Evolutionary conservation across 2,888 invertebrate species (phyloP), one percentile per base, ranked within the genome.

Genomic region (Endotricha flammealis): DNA sequence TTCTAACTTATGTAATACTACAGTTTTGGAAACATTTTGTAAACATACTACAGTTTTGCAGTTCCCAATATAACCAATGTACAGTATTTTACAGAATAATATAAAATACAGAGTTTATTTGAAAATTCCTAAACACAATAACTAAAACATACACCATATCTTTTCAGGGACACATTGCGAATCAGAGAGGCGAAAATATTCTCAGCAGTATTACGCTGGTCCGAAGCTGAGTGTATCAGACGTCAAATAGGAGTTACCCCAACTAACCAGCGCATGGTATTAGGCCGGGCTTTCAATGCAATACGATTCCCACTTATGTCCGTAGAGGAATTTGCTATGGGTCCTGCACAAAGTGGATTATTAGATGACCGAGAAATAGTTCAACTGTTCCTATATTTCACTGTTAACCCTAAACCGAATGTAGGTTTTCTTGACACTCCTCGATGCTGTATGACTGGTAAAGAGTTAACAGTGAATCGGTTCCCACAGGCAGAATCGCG

Each of bases 221-320:
- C 92, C 0, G 91, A 92, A 60, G 90, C 91, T 0, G 94, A 95
- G 66, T 95, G 95, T 64, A 74, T 83, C 12, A 83, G 94, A 13
- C 88, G 90, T 16, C 90, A 91, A 48, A 57, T 92, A 10, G 88
- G 91, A 0, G 86, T 90, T 1, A 91, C 89, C 0, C 88, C 92
- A 0, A 89, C 89, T 42, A 92, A 93, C 70, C 92, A 93, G 60
- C 79, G 94, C 42, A 72, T 80, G 39, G 91, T 93, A 1, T 76
- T 95, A 0, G 93, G 93, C 0, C 67, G 89, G 32, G 92, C 93
- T 0, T 88, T 95, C 48, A 88, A 90, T 22, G 88, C 94, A 1
- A 91, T 95, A 35, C 82, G 95, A 13, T 95, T 95, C 66, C 95
- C 95, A 0, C 74, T 95, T 12, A 95, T 95, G 95, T 92, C 92